Conservation (phyloP, 2,797 vertebrate genomes). For the Hybognathus amarus region DNA sequence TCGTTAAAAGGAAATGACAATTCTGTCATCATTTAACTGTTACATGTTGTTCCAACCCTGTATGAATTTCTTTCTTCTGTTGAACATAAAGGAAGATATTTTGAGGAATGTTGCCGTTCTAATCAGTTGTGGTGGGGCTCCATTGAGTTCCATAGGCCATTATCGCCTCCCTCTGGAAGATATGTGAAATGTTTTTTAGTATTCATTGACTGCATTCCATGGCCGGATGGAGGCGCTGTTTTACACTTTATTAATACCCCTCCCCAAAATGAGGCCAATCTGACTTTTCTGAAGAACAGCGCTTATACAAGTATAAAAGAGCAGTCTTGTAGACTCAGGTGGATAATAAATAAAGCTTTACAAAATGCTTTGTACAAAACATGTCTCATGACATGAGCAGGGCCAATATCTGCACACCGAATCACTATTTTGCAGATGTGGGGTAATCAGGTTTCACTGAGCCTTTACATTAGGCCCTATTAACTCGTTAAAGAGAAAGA, state of each 20-base stretch:
- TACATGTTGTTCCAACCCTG: no score
- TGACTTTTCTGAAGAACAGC: not conserved
- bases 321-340: not conserved
- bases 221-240: not conserved
- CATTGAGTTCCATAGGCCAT: no score
- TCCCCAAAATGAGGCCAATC: not conserved
- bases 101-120: no score
- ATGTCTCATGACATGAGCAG: not conserved
- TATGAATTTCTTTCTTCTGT: no score
- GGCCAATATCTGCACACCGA: not conserved
- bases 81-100: no score
- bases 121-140: no score
- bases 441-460: not conserved
- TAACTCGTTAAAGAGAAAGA: not conserved
- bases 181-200: not conserved
- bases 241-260: not conserved
- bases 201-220: not conserved
- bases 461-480: not conserved
- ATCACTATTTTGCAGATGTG: not conserved
- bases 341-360: not conserved
- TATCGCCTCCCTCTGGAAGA: conserved; percentile 1
- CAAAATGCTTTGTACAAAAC: not conserved
- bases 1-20: no score
- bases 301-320: not conserved
- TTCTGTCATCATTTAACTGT: no score